Evolutionary conservation across 2,888 invertebrate genomes (phyloP).

Genomic region (Megamerina dolium): DNA sequence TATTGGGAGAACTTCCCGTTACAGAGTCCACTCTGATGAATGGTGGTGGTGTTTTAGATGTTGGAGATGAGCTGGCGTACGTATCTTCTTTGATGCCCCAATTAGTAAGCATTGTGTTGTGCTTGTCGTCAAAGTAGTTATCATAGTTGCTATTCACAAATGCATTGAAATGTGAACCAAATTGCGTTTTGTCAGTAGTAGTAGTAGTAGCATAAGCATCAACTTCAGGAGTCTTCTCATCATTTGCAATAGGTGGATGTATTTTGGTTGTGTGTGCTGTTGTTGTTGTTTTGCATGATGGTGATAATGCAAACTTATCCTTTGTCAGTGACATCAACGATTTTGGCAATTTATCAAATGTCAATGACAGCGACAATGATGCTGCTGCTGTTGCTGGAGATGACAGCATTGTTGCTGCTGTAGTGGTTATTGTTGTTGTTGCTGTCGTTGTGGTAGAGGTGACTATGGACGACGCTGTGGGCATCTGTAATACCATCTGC

Average conservation of each 20-base stretch:
- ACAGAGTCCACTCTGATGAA: no score
- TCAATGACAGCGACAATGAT: conserved; percentile 25
- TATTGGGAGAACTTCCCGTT: no score
- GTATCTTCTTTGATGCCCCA: conserved; percentile 15
- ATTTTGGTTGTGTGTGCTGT: conserved; percentile 4
- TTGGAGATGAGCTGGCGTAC: conserved; percentile 8
- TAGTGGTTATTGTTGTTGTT: background rate
- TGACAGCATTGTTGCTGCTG: conserved; percentile 11
- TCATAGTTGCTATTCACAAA: no score
- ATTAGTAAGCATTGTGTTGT: background rate
- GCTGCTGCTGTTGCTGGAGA: conserved; percentile 10
- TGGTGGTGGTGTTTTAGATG: no score
- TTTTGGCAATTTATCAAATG: conserved; percentile 37
- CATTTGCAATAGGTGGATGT: background rate
- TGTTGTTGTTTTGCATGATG: conserved; percentile 10
- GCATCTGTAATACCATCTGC: no score
- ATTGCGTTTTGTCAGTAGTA: no score
- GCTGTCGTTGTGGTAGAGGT: background rate
- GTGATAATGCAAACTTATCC: conserved; percentile 10
- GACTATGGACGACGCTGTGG: background rate
- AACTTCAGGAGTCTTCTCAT: background rate
- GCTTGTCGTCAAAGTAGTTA: background rate
- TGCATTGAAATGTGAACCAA: no score
- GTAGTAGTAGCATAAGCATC: background rate
- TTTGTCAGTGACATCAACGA: background rate